phyloP scores from a whole-genome alignment of 1,140 invertebrate genomes.

The Paralvinella palmiformis region DNA sequence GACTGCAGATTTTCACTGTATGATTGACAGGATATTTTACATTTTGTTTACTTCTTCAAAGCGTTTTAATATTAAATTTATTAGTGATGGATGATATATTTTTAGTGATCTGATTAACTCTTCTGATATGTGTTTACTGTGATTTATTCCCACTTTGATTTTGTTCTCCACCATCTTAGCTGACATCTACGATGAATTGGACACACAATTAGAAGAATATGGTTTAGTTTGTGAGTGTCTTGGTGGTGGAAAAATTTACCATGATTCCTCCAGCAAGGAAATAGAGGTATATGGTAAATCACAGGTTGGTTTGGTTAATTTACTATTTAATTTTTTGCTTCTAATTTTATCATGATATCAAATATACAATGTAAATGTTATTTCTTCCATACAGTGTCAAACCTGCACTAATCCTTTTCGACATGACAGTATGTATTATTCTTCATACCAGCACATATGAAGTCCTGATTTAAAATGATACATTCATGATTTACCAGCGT shows the following conservation, averaged over 20 bases:
- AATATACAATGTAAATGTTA: neutral
- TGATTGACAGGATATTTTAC: neutral
- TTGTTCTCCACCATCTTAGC: constrained; percentile 40
- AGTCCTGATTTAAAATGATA: too few species aligned
- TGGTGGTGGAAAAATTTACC: constrained; percentile 78
- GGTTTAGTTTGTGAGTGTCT: constrained; percentile 66
- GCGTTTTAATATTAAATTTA: neutral
- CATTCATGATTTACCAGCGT: too few species aligned
- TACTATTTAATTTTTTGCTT: neutral
- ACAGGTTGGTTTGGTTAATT: constrained; percentile 53
- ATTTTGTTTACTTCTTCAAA: neutral
- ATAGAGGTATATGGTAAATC: constrained; percentile 84
- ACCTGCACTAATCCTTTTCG: too few species aligned
- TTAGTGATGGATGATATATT: neutral
- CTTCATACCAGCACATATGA: too few species aligned
- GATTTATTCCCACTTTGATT: neutral
- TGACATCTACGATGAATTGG: constrained; percentile 64
- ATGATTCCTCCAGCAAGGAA: constrained; percentile 65
- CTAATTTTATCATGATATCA: neutral
- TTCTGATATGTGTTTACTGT: neutral
- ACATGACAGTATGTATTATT: too few species aligned
- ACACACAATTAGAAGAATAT: constrained; percentile 49
- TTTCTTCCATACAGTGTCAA: neutral
- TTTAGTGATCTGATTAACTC: neutral
- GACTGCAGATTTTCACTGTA: constrained; percentile 16